These are phyloP conservation scores for Paramormyrops hopkinsi DNA, from an alignment of 2,797 vertebrate genomes.

Conservation along the genomic window DNA sequence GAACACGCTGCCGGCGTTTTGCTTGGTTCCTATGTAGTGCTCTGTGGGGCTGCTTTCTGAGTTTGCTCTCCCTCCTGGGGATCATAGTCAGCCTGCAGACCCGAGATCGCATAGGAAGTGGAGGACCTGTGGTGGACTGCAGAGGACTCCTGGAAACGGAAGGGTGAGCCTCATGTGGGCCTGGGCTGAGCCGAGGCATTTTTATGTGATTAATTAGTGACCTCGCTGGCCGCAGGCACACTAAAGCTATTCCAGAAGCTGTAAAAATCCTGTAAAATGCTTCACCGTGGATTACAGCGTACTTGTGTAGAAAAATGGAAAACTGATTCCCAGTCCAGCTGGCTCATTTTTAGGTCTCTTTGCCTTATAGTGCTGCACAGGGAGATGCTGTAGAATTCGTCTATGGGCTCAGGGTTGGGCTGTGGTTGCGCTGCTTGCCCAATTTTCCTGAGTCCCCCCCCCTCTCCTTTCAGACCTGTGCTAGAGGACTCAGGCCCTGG, in stretches of 20 bases:
- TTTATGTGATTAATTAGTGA: conserved; percentile 13
- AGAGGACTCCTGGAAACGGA: conserved; percentile 91
- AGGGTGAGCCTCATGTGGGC: conserved; percentile 67
- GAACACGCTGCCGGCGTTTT: background rate
- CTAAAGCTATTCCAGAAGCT: background rate
- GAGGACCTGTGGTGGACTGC: conserved; percentile 93
- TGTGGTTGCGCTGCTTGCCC: background rate
- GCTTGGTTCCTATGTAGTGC: background rate
- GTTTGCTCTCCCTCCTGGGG: background rate
- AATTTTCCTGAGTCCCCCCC: background rate
- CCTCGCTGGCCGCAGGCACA: conserved; percentile 14
- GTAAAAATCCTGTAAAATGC: background rate
- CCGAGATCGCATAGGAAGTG: conserved; percentile 86
- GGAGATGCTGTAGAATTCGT: background rate
- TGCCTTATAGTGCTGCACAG: background rate
- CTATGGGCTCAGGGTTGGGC: background rate
- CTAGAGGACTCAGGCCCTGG: conserved; percentile 80
- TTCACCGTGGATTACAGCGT: background rate
- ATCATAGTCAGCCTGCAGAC: conserved; percentile 90
- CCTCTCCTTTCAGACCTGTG: conserved; percentile 56
- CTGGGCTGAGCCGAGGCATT: background rate
- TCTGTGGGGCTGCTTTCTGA: background rate
- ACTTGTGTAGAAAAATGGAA: background rate
- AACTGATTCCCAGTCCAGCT: background rate
- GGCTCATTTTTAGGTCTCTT: background rate